Evolutionary conservation across 1,140 invertebrate genomes (phyloP), one percentile per base, ranked within the genome.

Genomic region (Zaprionus gabonicus): DNA sequence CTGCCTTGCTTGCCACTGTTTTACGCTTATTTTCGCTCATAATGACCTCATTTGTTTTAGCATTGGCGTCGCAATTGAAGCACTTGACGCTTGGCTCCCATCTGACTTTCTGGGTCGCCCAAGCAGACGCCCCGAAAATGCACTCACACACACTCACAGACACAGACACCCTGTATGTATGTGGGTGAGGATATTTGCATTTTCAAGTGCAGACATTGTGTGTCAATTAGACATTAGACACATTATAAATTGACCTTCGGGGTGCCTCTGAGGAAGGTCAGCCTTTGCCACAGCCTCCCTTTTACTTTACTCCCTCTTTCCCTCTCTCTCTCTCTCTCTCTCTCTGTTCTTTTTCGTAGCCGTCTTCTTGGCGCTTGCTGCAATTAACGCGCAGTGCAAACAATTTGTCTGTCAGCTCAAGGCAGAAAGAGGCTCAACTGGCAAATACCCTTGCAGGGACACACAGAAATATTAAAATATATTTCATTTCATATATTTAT

Each of bases 41-140:
- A 91, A 91, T 90, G 86, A 90, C 85, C 87, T 90, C 87, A 88
- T 88, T 88, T 88, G 86, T 79, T 76, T 88, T 82, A 88, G 72
- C 81, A 85, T 88, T 83, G 84, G 84, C 68, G 53, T 68, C 53
- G 36, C 79, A 71, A 85, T 82, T 74, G 80, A 75, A 75, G 53
- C 71, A 79, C 68, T 64, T 69, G 75, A 57, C 55, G 75, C 58
- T 83, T 49, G 49, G 51, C 46, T 51, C 41, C 41, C 41, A 51
- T 12, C 46, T 12, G 20, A 51, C 46, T 51, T 81, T 79, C 84
- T 88, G 81, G 77, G 80, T 83, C 84, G 78, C 65, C 76, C 72
- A 65, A 74, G 67, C 71, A 84, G 64, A 51, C 76, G 25, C 34
- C 13, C 36, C 38, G 17, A 49, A 56, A 12, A 56, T 23, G 34